phyloP scores from a whole-genome alignment of 1,140 invertebrate genomes.

The Lepidurus apus region DNA sequence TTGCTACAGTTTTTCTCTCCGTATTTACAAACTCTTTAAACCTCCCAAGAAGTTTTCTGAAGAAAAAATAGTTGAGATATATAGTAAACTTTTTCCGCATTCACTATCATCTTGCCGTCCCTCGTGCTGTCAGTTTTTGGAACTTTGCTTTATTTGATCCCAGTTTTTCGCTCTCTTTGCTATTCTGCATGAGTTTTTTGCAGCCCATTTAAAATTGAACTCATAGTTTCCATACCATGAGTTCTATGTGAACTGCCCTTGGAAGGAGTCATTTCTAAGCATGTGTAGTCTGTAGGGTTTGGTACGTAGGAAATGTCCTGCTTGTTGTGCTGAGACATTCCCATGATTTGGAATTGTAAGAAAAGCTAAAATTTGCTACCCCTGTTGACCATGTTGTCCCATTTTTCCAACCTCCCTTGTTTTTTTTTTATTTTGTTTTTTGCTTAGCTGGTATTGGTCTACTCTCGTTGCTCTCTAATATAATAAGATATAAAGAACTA shows the following conservation, averaged over 20 bases:
- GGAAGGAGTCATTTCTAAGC: background rate
- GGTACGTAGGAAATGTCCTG: background rate
- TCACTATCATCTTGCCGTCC: background rate
- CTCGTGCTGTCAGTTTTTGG: background rate
- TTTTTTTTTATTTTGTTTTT: background rate
- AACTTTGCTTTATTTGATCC: background rate
- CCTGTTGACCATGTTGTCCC: background rate
- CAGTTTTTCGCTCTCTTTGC: background rate
- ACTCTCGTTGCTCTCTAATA: too few species aligned
- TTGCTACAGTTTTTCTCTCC: background rate
- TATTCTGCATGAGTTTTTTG: background rate
- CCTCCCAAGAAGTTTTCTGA: background rate
- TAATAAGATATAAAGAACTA: too few species aligned
- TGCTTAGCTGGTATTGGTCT: too few species aligned
- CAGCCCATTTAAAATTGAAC: background rate
- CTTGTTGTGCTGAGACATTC: constrained; percentile 4
- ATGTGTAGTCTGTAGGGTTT: background rate
- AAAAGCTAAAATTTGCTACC: background rate
- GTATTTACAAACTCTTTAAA: background rate
- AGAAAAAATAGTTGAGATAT: background rate
- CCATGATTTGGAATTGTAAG: background rate
- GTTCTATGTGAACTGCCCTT: background rate
- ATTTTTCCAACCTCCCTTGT: background rate
- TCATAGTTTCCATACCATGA: background rate
- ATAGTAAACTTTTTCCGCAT: background rate